Evolutionary conservation across 2,888 invertebrate genomes (phyloP).

Genomic region (Leptinotarsa peninsularis): DNA sequence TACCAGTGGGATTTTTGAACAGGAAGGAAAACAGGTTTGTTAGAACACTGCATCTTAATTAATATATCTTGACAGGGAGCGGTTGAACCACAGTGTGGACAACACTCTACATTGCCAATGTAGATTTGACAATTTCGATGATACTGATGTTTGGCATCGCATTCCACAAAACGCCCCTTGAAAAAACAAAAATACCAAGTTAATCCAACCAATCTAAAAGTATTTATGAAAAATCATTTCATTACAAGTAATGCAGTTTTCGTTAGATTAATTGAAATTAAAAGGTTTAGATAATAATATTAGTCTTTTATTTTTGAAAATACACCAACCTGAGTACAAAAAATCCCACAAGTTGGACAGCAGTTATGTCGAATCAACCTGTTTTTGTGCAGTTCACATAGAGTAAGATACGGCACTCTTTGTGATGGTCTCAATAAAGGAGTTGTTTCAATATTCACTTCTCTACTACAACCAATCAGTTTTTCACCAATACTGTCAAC

Average conservation of each 20-base stretch:
- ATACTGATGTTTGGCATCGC: constrained; percentile 82
- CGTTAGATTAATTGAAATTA: no score
- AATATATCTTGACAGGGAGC: constrained; percentile 71
- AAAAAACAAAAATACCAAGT: constrained; percentile 29
- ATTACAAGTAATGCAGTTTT: no score
- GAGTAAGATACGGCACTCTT: constrained; percentile 81
- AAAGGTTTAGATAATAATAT: no score
- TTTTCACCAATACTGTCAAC: constrained; percentile 81
- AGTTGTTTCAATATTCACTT: constrained; percentile 69
- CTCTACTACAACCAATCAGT: constrained; percentile 85
- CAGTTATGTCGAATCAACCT: constrained; percentile 85
- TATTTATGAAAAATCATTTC: no score
- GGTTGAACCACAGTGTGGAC: constrained; percentile 80
- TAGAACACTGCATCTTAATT: constrained; percentile 74
- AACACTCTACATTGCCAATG: constrained; percentile 66
- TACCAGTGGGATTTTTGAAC: constrained; percentile 67
- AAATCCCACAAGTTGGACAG: constrained; percentile 90
- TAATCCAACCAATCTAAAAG: neutral
- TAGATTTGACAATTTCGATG: constrained; percentile 78
- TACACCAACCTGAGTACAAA: constrained; percentile 82
- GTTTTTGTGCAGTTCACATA: constrained; percentile 83
- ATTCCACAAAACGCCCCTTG: constrained; percentile 87
- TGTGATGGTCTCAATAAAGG: constrained; percentile 78
- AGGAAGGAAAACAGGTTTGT: constrained; percentile 74
- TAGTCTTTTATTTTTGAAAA: neutral